Percentiles rank a stretch among this genome's conserved stretches.
Evolutionary conservation across 2,113 vertebrate species (phyloP).

Genomic region (Phrynosoma blainvillii): DNA sequence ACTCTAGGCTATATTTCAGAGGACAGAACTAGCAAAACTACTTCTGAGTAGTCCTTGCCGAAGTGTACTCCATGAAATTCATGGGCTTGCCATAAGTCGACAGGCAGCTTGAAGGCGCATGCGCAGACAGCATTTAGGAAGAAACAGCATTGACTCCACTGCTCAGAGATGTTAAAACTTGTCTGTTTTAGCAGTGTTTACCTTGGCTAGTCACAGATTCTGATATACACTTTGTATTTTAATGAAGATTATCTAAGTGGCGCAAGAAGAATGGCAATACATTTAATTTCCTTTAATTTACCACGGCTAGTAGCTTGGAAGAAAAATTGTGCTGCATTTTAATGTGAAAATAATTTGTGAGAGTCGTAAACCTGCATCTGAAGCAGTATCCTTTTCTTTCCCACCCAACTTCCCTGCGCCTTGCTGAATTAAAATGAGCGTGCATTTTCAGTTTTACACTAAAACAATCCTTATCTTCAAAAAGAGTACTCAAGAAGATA

Average conservation of each 20-base stretch:
- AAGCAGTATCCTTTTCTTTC: background rate
- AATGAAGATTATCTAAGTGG: constrained; percentile 1
- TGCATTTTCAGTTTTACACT: constrained; percentile 63
- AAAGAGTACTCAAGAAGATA: constrained; percentile 69
- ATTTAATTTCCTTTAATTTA: constrained; percentile 42
- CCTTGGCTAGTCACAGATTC: constrained; percentile 35
- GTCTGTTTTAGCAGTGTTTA: constrained; percentile 42
- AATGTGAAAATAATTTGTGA: constrained; percentile 56
- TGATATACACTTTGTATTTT: background rate
- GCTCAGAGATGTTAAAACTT: constrained; percentile 8
- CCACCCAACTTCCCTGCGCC: constrained; percentile 35
- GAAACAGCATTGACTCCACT: background rate
- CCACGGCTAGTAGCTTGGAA: background rate
- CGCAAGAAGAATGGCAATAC: constrained; percentile 14
- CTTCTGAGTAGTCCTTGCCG: too few species aligned
- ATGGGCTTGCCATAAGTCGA: too few species aligned
- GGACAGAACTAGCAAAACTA: too few species aligned
- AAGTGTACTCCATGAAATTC: too few species aligned
- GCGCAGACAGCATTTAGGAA: background rate
- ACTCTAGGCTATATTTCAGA: too few species aligned
- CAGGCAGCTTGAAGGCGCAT: too few species aligned
- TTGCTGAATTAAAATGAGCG: constrained; percentile 67
- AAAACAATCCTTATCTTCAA: constrained; percentile 67
- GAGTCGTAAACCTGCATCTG: constrained; percentile 55
- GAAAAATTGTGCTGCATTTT: constrained; percentile 36